Base-by-base conservation (phyloP, 1,140 invertebrate species). In the Drosophila gunungcola region DNA sequence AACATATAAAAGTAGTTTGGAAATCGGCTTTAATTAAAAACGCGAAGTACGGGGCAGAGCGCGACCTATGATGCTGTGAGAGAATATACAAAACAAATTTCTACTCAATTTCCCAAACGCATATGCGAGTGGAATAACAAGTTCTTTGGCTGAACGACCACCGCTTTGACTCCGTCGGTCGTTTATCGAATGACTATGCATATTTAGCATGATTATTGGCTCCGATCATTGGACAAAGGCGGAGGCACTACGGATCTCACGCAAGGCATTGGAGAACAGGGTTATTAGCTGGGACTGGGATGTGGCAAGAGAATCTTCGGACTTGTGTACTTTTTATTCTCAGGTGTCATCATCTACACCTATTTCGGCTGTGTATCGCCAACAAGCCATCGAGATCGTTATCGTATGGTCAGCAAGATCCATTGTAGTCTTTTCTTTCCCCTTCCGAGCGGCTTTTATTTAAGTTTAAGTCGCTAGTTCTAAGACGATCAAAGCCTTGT, bases 281-380 rank as follows among this genome's bases (percentile, higher is more conserved):
- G 84, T 91, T 91, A 91, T 91, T 91, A 91, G 89, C 78, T 86
- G 53, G 54, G 41, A 51, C 45, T 62, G 63, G 49, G 21, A 9
- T 58, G 29, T 32, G 53, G 69, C 63, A 36, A 70, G 41, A 70
- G 60, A 81, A 77, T 55, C 73, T 72, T 11, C 32, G 12, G 52
- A 49, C 60, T 85, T 58, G 54, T 72, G 83, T 88, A 78, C 74
- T 73, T 76, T 70, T 90, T 70, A 84, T 90, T 91, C 85, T 90
- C 86, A 91, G 90, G 90, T 91, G 90, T 91, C 90, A 91, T 91
- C 90, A 90, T 91, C 82, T 83, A 88, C 79, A 90, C 85, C 80
- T 88, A 88, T 83, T 86, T 82, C 57, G 51, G 63, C 63, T 32
- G 72, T 78, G 82, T 77, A 43, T 70, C 56, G 72, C 52, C 48